Base-by-base conservation (phyloP, 2,888 invertebrate genomes). In the Scaptomyza cyrtandrae region DNA sequence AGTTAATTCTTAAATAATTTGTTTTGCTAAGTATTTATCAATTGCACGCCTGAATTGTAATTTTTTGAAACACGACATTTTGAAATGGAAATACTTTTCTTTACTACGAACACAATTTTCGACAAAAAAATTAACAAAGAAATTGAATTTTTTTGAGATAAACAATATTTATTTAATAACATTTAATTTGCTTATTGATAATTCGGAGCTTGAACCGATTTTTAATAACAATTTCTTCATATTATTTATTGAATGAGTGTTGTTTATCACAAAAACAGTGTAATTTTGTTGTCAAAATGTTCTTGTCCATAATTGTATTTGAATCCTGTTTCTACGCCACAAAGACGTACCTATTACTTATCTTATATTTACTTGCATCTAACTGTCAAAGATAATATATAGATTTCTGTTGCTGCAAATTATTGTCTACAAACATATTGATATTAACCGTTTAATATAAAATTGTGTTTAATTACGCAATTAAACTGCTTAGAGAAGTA, bases 401-500 rank as follows among this genome's bases (percentile, higher is more conserved):
- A 44, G 9, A 53, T 14, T 35, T 62, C 29, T n/a, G 60, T 33
- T 71, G 59, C 62, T 80, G 72, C 67, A 80, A 86, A 83, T 87
- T 88, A 88, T 89, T 88, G 87, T 87, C 87, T 87, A 87, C 83
- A 78, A 87, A 87, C 86, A 82, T 89, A 83, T 70, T 69, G 49
- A 71, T 73, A 82, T 62, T 68, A 67, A 68, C 65, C 59, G 62
- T 76, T 68, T 69, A 69, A 52, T 67, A 46, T 72, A 56, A 44
- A 44, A 24, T 13, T 37, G 10, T 43, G 14, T 55, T 69, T 75
- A 52, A 64, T 61, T 24, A 24, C 24, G 24, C 5, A 24, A 24
- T 24, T 19, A 3, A 31, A 31, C 16, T 41, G 45, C 37, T 54
- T 14, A 53, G 39, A 29, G 33, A 44, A 69, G 52, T 60, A 14